Conservation (phyloP, 1,140 invertebrate species). For the Bicyclus anynana region DNA sequence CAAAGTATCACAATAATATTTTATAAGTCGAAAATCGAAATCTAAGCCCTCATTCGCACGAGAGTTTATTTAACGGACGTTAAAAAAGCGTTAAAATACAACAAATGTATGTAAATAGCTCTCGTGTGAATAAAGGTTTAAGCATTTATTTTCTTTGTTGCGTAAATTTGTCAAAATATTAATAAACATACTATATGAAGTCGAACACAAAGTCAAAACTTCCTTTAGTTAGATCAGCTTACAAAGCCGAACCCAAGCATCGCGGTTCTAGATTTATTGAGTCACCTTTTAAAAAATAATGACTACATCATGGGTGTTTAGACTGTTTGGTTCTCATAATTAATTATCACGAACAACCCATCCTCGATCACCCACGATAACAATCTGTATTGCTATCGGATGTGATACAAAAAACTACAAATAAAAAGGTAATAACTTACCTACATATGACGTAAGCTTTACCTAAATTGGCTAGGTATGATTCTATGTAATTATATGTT, state of each 20-base stretch:
- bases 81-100: no score
- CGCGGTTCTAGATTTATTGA: background rate
- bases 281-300: background rate
- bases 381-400: background rate
- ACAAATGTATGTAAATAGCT: no score
- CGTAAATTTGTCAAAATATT: no score
- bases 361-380: slow-evolving; percentile 2
- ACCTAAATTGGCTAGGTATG: background rate
- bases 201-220: background rate
- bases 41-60: no score
- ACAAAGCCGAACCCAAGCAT: background rate
- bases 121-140: no score
- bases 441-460: background rate
- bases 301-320: slow-evolving; percentile 1
- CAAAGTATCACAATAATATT: no score
- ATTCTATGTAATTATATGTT: background rate
- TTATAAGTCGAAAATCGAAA: no score
- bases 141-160: no score
- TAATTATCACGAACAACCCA: background rate
- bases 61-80: no score
- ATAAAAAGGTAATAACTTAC: background rate
- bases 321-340: background rate
- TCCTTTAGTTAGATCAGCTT: no score
- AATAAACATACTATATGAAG: no score
- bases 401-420: background rate